Evolutionary conservation across 1,140 invertebrate genomes (phyloP), one percentile per base, ranked within the genome.

Genomic region (Drosophila micromelanica): DNA sequence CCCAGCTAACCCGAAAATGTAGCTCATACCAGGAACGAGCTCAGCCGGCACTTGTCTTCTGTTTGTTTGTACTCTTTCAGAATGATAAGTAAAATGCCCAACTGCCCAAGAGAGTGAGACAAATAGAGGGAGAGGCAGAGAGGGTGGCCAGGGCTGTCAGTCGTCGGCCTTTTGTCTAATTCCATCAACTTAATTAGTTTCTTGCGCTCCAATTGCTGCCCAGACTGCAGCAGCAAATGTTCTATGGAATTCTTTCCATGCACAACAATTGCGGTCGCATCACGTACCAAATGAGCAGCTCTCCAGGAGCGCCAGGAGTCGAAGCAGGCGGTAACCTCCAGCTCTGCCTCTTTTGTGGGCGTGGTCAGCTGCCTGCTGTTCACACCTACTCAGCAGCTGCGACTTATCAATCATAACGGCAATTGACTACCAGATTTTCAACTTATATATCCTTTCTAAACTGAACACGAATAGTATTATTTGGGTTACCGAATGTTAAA

Each of bases 151-250:
- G 49, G 7, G 2, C 7, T 15, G 43, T 20, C 49, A 23, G 30
- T 27, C 46, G 65, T 59, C 55, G 49, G 78, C 76, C 82, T 78
- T 74, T 81, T 86, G 81, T 86, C 69, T 80, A 85, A 85, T 87
- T 82, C 68, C 73, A 89, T 87, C 78, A 87, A 82, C 82, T 87
- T 82, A 87, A 87, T 87, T 87, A 87, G 84, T 89, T 82, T 89
- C 82, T 73, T 82, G 73, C 68, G 82, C 82, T 87, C 76, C 82
- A 89, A 85, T 85, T 86, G 81, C 37, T 64, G 65, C 60, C 59
- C 71, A 20, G 35, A 35, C 52, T 72, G 52, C 42, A 20, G 56
- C 52, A 46, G 51, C 46, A 49, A 32, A 13, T 42, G 35, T 72
- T 73, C 59, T 60, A 49, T 27, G 42, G 52, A 80, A 9, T 9